Evolutionary conservation across 1,140 invertebrate species (phyloP).

Genomic region (Psix sp.): DNA sequence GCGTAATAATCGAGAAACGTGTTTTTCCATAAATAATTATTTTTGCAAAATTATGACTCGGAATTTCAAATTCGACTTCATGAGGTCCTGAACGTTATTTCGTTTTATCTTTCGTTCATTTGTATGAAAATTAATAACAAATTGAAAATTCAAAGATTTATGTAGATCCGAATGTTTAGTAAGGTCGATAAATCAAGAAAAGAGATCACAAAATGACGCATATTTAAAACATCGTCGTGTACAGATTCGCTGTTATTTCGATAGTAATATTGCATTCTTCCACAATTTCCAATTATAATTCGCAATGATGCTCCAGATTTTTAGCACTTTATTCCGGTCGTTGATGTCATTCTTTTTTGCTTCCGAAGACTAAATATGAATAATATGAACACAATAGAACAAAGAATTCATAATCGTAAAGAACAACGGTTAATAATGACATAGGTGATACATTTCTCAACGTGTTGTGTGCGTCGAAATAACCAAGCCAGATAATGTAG

Average conservation of each 20-base stretch:
- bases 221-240: too few relatives aligned
- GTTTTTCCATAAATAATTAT: slow-evolving; percentile 32
- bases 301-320: too few relatives aligned
- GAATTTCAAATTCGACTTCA: slow-evolving; percentile 2
- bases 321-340: slow-evolving; percentile 14
- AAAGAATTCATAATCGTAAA: slow-evolving; percentile 21
- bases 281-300: too few relatives aligned
- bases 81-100: slow-evolving; percentile 2
- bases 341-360: slow-evolving; percentile 11
- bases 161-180: too few relatives aligned
- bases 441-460: slow-evolving; percentile 26
- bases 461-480: slow-evolving; percentile 25
- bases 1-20: slow-evolving; percentile 26
- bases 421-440: slow-evolving; percentile 22
- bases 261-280: too few relatives aligned
- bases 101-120: neutral
- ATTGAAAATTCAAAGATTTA: too few relatives aligned
- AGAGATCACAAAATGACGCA: too few relatives aligned
- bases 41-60: slow-evolving; percentile 26
- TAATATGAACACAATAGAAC: slow-evolving; percentile 14
- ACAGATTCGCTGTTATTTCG: too few relatives aligned
- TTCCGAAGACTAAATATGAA: slow-evolving; percentile 11
- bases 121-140: too few relatives aligned
- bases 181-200: too few relatives aligned
- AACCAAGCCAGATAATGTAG: slow-evolving; percentile 34